phyloP scores from a whole-genome alignment of 1,140 invertebrate species.

The Holotrichia oblita region DNA sequence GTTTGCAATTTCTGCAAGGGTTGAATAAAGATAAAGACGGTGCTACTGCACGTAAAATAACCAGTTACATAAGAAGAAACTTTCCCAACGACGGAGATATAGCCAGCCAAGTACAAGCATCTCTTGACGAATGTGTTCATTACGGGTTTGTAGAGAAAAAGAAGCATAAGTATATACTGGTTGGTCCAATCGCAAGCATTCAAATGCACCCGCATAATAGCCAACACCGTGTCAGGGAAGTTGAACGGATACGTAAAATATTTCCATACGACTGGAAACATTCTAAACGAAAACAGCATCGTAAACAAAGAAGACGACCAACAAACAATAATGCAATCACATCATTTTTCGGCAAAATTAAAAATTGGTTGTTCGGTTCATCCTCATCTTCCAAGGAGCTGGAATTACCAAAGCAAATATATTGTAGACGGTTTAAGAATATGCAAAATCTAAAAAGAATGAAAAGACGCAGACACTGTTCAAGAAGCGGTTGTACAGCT shows the following conservation, averaged over 20 bases:
- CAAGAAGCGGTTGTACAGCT: neutral
- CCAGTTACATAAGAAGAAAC: constrained; percentile 15
- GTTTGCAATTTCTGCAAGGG: constrained; percentile 29
- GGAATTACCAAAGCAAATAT: neutral
- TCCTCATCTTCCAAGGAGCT: neutral
- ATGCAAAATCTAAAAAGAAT: neutral
- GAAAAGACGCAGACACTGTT: constrained; percentile 16
- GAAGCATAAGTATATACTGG: neutral
- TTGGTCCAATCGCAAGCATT: constrained; percentile 15
- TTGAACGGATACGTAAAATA: neutral
- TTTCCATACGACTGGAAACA: constrained; percentile 20
- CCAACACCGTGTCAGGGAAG: neutral
- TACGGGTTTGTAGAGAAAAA: constrained; percentile 27
- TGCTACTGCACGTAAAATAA: neutral
- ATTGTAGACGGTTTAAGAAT: neutral
- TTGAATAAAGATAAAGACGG: neutral
- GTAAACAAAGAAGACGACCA: neutral
- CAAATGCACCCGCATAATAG: neutral
- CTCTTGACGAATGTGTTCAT: constrained; percentile 23
- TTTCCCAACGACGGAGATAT: constrained; percentile 31
- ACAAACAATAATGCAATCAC: neutral
- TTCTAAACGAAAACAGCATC: neutral
- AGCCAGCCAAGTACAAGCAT: constrained; percentile 21
- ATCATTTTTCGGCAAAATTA: neutral
- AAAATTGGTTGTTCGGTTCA: constrained; percentile 13